Evolutionary conservation across 2,797 vertebrate species (phyloP).

Genomic region (Siniperca scherzeri): DNA sequence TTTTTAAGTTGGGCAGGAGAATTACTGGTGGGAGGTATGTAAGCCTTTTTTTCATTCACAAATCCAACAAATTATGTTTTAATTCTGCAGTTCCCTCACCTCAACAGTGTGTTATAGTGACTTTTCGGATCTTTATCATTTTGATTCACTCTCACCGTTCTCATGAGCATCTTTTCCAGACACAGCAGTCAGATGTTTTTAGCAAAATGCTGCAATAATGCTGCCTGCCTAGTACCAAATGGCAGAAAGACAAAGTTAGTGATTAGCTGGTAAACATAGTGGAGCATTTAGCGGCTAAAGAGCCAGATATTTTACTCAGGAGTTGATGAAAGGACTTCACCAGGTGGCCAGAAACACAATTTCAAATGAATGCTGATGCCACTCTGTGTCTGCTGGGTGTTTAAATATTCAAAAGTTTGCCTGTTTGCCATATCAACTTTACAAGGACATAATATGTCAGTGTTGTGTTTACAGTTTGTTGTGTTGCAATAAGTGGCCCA

Average conservation of each 20-base stretch:
- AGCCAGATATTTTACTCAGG: neutral
- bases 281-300: neutral
- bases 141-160: too few species aligned
- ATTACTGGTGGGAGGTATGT: neutral
- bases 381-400: constrained; percentile 1
- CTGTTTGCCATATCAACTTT: neutral
- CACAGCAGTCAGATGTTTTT: neutral
- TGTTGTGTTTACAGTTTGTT: neutral
- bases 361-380: constrained; percentile 1
- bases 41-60: neutral
- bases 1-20: neutral
- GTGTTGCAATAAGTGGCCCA: neutral
- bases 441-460: neutral
- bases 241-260: too few species aligned
- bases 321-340: neutral
- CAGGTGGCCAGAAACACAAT: neutral
- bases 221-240: neutral
- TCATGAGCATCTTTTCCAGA: neutral
- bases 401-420: neutral
- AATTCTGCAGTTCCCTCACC: neutral
- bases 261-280: neutral
- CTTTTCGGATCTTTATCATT: neutral
- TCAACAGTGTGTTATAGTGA: neutral
- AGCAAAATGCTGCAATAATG: neutral
- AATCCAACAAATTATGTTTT: too few species aligned